Conservation (phyloP, 2,888 invertebrate species). For the Theretra japonica region DNA sequence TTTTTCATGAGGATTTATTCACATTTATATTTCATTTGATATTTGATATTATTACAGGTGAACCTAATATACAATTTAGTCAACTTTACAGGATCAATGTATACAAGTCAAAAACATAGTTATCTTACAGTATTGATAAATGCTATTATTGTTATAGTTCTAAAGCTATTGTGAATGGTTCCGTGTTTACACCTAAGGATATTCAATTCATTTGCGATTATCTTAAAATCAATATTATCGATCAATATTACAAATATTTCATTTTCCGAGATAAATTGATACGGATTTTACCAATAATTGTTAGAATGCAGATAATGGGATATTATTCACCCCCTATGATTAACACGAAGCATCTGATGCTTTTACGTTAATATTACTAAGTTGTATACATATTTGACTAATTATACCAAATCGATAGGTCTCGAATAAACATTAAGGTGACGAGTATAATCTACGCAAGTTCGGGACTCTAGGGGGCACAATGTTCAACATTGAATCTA, state of each 20-base stretch:
- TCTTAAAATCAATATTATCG: conserved; percentile 64
- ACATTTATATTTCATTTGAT: conserved; percentile 79
- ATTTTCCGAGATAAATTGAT: conserved; percentile 55
- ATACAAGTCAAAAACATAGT: conserved; percentile 84
- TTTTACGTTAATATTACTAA: conserved; percentile 72
- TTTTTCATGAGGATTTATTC: conserved; percentile 80
- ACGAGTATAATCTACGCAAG: conserved; percentile 77
- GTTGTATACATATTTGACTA: conserved; percentile 75
- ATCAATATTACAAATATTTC: conserved; percentile 56
- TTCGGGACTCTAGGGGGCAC: conserved; percentile 73
- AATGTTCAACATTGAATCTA: conserved; percentile 76
- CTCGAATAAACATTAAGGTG: conserved; percentile 76
- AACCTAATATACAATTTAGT: conserved; percentile 78
- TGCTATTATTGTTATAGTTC: conserved; percentile 81
- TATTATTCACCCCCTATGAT: conserved; percentile 67
- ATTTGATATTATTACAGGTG: conserved; percentile 76
- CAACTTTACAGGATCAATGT: conserved; percentile 80
- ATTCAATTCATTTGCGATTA: conserved; percentile 60
- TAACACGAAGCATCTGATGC: conserved; percentile 78
- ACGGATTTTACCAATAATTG: conserved; percentile 52
- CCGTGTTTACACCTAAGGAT: conserved; percentile 69
- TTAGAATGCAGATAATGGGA: conserved; percentile 59
- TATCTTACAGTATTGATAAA: conserved; percentile 79
- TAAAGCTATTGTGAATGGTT: conserved; percentile 82
- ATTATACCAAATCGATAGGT: conserved; percentile 68